A percentile compares a stretch with the other conserved stretches of the same genome.
These are phyloP conservation scores for Epinephelus fuscoguttatus DNA, from an alignment of 2,113 vertebrate genomes.

Conservation along the genomic window DNA sequence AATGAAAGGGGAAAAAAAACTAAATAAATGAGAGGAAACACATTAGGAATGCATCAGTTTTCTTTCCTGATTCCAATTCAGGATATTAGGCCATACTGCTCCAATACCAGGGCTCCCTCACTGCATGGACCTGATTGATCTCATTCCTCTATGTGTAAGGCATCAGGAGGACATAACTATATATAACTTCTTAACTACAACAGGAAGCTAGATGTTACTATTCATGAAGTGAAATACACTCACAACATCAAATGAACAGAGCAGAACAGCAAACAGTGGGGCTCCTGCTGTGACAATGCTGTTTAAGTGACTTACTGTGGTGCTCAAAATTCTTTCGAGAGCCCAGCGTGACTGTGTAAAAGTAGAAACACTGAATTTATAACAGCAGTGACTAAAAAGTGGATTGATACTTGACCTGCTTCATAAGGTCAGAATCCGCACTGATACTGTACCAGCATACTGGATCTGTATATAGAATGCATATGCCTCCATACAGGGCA, in stretches of 20 bases:
- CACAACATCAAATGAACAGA: not conserved
- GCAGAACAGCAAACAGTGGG: not conserved
- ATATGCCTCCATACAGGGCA: not conserved
- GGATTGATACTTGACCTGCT: not conserved
- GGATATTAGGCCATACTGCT: not conserved
- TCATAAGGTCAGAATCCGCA: not conserved
- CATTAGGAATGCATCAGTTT: not conserved
- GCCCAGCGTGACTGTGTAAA: not conserved
- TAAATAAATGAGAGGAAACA: slow-evolving; percentile 1
- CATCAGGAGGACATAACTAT: not conserved
- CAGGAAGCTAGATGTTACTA: not conserved
- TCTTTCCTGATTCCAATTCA: not conserved
- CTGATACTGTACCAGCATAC: not conserved
- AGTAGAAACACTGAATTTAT: not conserved
- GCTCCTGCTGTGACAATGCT: no score
- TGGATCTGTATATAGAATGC: not conserved
- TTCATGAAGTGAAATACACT: not conserved
- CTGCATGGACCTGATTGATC: not conserved
- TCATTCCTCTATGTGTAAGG: not conserved
- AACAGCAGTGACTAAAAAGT: not conserved
- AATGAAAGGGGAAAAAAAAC: slow-evolving; percentile 15
- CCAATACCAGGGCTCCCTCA: not conserved
- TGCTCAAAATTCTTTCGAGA: not conserved
- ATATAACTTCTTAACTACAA: not conserved
- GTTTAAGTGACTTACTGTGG: not conserved